Conservation (phyloP, 2,113 vertebrate species). For the Rhombomys opimus region DNA sequence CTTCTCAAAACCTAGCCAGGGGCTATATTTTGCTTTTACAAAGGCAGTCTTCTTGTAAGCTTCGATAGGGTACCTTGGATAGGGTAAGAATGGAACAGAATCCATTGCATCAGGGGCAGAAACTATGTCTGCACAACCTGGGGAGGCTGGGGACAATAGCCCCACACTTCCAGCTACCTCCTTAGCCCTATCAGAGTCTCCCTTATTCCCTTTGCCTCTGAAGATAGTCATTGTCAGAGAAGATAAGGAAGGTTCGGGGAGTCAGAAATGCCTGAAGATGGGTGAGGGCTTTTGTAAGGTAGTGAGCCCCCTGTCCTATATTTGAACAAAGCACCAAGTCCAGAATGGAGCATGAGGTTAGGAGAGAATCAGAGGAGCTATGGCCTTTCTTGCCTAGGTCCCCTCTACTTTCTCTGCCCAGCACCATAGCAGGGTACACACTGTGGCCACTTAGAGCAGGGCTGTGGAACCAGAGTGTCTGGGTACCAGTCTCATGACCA, state of each 20-base stretch:
- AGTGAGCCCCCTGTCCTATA: not conserved
- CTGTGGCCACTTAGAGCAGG: not conserved
- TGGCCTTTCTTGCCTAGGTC: not conserved
- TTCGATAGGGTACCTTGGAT: not conserved
- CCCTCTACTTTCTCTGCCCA: not conserved
- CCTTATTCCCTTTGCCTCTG: not conserved
- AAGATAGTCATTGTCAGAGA: not conserved
- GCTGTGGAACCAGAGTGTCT: not conserved
- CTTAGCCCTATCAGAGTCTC: not conserved
- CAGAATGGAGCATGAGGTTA: not conserved
- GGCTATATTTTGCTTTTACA: not conserved
- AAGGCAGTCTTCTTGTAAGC: not conserved
- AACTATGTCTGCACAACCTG: not conserved
- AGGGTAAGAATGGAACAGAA: not conserved
- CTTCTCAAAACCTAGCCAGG: not conserved
- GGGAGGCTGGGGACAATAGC: not conserved
- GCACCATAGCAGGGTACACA: not conserved
- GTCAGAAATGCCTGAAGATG: not conserved
- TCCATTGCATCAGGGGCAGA: not conserved
- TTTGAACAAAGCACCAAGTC: not conserved
- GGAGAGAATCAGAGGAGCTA: not conserved
- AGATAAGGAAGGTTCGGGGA: not conserved
- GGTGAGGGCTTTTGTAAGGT: not conserved
- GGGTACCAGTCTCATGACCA: not conserved
- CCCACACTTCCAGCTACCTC: not conserved